A percentile compares a stretch with the other conserved stretches of the same genome.
Conservation (phyloP, 2,113 vertebrate genomes). For the Lycaon pictus region DNA sequence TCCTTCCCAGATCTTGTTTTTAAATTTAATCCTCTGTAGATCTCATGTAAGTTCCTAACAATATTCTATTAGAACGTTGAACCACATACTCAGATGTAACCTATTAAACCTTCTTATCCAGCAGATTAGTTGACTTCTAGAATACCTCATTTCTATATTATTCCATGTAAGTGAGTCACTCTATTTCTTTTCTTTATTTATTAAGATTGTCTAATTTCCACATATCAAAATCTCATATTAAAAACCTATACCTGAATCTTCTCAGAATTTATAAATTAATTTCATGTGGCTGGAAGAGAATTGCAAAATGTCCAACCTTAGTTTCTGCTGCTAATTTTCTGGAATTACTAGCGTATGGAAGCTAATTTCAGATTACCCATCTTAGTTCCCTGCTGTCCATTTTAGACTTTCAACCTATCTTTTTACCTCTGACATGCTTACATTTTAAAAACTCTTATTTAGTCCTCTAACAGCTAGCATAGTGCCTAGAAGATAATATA, state of each 20-base stretch:
- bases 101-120: background rate
- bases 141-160: background rate
- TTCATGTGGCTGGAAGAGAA: conserved; percentile 24
- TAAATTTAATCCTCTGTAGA: conserved; percentile 26
- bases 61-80: background rate
- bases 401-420: background rate
- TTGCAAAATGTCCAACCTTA: background rate
- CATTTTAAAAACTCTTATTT: background rate
- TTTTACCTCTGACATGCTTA: background rate
- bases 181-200: conserved; percentile 15
- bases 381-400: background rate
- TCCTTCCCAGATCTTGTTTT: conserved; percentile 4
- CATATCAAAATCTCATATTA: background rate
- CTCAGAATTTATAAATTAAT: conserved; percentile 42
- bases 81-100: background rate
- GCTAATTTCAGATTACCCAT: conserved; percentile 23
- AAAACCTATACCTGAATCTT: background rate
- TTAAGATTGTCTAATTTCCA: background rate
- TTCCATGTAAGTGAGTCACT: background rate
- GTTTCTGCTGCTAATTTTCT: conserved; percentile 25
- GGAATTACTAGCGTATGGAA: background rate
- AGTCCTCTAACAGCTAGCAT: background rate
- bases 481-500: background rate
- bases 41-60: background rate
- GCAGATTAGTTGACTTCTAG: background rate